Conservation (phyloP, 2,113 vertebrate species). For the Leucoraja erinaceus region DNA sequence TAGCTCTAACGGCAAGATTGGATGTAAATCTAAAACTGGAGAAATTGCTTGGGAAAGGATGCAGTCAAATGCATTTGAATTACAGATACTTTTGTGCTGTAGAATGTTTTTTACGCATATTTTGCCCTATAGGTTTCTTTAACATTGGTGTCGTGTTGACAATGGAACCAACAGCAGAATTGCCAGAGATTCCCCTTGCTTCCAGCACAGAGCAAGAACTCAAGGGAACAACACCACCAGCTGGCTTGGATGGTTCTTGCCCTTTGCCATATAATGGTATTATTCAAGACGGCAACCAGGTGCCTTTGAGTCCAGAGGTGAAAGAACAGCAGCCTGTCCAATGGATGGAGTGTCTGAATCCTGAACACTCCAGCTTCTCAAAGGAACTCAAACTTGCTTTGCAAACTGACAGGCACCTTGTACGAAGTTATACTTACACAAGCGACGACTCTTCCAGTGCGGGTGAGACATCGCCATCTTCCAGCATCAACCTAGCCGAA, state of each 20-base stretch:
- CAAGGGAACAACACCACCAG: neutral
- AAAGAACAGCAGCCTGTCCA: neutral
- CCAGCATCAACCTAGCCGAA: slow-evolving; percentile 1
- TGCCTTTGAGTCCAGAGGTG: neutral
- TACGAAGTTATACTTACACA: slow-evolving; percentile 17
- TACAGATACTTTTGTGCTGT: neutral
- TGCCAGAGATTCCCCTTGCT: neutral
- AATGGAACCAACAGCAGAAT: neutral
- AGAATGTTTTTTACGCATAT: neutral
- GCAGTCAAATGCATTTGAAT: neutral
- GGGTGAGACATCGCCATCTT: neutral
- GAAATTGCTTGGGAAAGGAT: neutral
- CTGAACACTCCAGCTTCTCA: slow-evolving; percentile 15
- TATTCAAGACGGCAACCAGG: neutral
- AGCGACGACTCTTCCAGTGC: neutral
- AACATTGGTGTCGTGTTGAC: neutral
- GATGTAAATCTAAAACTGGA: neutral
- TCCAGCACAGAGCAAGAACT: neutral
- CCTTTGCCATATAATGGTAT: neutral
- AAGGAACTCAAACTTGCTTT: slow-evolving; percentile 27
- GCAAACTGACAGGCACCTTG: neutral
- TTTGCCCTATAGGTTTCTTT: neutral
- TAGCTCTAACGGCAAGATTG: no score
- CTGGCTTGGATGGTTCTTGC: neutral
- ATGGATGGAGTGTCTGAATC: slow-evolving; percentile 15